Evolutionary conservation across 1,140 invertebrate genomes (phyloP).

Genomic region (Euwallacea similis): DNA sequence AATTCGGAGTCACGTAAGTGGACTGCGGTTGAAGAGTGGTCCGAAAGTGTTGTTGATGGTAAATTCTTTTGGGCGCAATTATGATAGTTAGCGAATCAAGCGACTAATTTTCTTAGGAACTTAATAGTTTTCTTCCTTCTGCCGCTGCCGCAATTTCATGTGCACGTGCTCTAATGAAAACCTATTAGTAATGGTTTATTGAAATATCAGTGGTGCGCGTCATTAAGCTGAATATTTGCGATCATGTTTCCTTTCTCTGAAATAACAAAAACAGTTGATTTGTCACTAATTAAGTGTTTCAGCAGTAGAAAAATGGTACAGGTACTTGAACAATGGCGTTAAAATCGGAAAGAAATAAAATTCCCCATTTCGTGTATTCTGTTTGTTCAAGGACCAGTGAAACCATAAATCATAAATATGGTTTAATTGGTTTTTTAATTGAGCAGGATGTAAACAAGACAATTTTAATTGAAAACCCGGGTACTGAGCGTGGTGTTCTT

Average conservation of each 20-base stretch:
- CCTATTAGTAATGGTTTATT: background rate
- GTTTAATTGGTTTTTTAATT: conserved; percentile 36
- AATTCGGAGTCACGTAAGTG: background rate
- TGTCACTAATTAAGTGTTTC: background rate
- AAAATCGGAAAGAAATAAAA: conserved; percentile 6
- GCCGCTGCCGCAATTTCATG: background rate
- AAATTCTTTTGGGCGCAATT: background rate
- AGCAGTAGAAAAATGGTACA: background rate
- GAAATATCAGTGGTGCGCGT: background rate
- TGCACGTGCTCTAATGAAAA: background rate
- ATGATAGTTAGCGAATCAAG: background rate
- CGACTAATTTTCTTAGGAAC: background rate
- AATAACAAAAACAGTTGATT: background rate
- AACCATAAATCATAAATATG: conserved; percentile 29
- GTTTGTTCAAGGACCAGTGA: background rate
- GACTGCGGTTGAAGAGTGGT: background rate
- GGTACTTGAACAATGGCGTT: background rate
- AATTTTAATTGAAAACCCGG: conserved; percentile 32
- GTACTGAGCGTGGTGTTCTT: conserved; percentile 9
- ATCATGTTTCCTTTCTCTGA: background rate
- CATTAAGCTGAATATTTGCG: background rate
- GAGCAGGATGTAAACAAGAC: conserved; percentile 31
- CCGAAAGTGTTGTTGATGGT: background rate
- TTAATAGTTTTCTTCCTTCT: conserved; percentile 1
- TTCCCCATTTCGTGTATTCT: background rate